phyloP scores from a whole-genome alignment of 1,140 invertebrate species.

The Brachionus calyciflorus region DNA sequence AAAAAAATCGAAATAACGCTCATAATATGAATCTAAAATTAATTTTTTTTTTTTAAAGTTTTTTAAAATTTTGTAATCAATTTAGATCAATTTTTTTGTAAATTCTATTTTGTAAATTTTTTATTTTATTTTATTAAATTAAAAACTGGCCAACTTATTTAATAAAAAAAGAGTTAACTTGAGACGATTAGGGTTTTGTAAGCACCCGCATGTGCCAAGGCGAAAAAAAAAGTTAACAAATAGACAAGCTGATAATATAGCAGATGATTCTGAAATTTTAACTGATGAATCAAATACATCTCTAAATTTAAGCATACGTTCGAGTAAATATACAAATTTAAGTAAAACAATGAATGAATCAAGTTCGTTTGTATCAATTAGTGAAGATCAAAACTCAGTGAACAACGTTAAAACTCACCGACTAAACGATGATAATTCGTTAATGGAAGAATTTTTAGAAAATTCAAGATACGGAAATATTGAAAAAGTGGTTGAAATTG shows the following conservation, averaged over 20 bases:
- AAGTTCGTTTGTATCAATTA: neutral
- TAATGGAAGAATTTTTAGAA: slow-evolving; percentile 18
- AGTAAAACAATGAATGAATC: neutral
- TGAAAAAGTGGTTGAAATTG: slow-evolving; percentile 4
- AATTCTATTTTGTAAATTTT: neutral
- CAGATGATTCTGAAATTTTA: neutral
- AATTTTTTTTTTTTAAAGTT: too few relatives aligned
- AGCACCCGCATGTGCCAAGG: neutral
- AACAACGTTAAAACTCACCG: neutral
- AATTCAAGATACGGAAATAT: slow-evolving; percentile 31
- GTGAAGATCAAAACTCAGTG: neutral
- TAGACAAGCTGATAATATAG: neutral
- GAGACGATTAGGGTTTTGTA: neutral
- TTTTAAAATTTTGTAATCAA: too few relatives aligned
- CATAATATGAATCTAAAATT: too few relatives aligned
- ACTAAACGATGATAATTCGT: neutral
- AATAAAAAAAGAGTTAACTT: slow-evolving; percentile 18
- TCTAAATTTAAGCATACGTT: neutral
- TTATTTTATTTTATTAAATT: neutral
- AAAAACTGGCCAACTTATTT: slow-evolving; percentile 28
- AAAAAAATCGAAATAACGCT: too few relatives aligned
- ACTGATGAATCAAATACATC: neutral
- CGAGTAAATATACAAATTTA: neutral
- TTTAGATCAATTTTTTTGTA: neutral
- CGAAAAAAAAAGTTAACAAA: neutral